These are phyloP conservation scores for Ochlodes sylvanus DNA, from an alignment of 2,888 invertebrate genomes.

Conservation along the genomic window DNA sequence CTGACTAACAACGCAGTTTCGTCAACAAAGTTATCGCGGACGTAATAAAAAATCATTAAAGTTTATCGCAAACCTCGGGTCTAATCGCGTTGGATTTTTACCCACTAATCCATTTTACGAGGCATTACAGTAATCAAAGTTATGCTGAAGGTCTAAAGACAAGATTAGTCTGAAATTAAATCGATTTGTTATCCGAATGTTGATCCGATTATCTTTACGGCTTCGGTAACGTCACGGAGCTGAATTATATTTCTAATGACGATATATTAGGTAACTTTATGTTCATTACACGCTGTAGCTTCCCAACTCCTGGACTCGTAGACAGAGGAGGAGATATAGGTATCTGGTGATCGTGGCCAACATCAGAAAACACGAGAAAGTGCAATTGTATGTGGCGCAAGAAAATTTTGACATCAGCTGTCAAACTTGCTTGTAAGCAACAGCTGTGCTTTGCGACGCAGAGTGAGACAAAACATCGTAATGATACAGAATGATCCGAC, in stretches of 20 bases:
- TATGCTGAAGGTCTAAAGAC: constrained; percentile 64
- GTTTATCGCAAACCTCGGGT: constrained; percentile 65
- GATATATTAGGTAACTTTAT: not conserved
- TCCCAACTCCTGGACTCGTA: no score
- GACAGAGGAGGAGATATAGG: no score
- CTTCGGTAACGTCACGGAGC: constrained; percentile 38
- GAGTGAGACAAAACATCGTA: no score
- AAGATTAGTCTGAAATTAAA: constrained; percentile 52
- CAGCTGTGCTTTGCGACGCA: no score
- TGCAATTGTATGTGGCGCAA: no score
- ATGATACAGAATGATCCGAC: no score
- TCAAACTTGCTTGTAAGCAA: no score
- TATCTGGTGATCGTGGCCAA: no score
- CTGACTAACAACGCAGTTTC: constrained; percentile 3
- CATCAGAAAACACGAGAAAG: no score
- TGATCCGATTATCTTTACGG: constrained; percentile 50
- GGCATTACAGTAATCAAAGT: constrained; percentile 74
- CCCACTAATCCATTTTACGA: constrained; percentile 56
- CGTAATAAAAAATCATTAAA: constrained; percentile 41
- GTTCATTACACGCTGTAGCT: no score
- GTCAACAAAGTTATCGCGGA: not conserved
- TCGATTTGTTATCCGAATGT: constrained; percentile 45
- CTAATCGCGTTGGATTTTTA: constrained; percentile 69
- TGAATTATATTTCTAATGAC: not conserved
- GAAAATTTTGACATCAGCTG: no score